Base-by-base conservation (phyloP, 1,140 invertebrate genomes). In the Fopius arisanus region DNA sequence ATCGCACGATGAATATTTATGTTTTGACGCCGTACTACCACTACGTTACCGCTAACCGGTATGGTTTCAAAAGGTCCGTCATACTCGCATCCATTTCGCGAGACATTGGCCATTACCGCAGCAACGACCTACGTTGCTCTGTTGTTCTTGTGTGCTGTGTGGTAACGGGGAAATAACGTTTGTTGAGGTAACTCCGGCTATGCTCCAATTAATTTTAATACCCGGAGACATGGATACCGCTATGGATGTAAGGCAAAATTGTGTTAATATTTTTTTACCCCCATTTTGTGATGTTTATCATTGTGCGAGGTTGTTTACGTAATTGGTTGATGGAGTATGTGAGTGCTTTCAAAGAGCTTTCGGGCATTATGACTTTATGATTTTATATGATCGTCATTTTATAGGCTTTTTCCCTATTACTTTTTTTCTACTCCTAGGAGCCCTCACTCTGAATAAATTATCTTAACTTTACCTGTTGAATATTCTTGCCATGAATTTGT, bases 41-140 rank as follows among this genome's bases (percentile, higher is more conserved):
- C 48, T 54, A 23, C 48, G 48, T 54, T 54, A 54, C 48, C 48
- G 21, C 48, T 23, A 54, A 19, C 48, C 48, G 19, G n/a, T 23
- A 67, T 67, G 66, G 62, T 31, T 23, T 23, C 14, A 40, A 67
- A 67, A 67, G 66, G 66, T 67, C 66, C 66, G 37, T 40, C 66
- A 67, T 67, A 40, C 37, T 40, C 66, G 66, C 66, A 40, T 67
- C 31, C 31, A 67, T 67, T 67, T 67, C 66, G 66, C 66, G 66
- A 67, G 66, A 67, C 66, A 67, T 67, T 67, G 66, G 66, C 66
- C 66, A 67, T 67, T 67, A 67, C 48, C 66, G 31, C 66, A 23
- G n/a, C 66, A 67, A 67, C 66, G 66, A 67, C 31, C 66, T 67
- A 3, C 66, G 19, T 19, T 21, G 10, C 66, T 67, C 66, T 67